Conservation (phyloP, 2,113 vertebrate genomes). For the Chaetodon auriga region DNA sequence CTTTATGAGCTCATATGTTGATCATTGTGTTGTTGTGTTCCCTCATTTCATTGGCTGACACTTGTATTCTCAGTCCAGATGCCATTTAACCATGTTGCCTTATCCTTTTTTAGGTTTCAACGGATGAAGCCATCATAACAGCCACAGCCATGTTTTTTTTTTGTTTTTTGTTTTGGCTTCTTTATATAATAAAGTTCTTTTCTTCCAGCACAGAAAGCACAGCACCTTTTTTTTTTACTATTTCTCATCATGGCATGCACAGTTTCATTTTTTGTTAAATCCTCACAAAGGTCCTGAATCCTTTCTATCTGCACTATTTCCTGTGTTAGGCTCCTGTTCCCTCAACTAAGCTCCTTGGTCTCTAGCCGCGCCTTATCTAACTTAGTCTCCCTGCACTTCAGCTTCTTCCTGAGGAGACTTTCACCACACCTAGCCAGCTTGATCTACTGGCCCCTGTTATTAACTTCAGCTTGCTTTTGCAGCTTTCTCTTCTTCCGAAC, state of each 20-base stretch:
- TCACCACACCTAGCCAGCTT: conserved; percentile 8
- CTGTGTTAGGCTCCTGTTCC: conserved; percentile 47
- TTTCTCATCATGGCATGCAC: conserved; percentile 49
- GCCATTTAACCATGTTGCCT: neutral
- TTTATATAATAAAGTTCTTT: neutral
- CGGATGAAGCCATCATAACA: neutral
- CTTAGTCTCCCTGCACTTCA: conserved; percentile 38
- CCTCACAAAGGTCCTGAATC: conserved; percentile 42
- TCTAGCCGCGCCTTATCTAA: conserved; percentile 44
- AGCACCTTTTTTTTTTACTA: conserved; percentile 23
- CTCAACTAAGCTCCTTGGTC: conserved; percentile 51
- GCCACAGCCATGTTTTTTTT: neutral
- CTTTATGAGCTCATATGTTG: neutral
- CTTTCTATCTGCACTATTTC: conserved; percentile 45
- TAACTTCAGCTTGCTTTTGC: conserved; percentile 13
- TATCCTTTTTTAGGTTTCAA: neutral
- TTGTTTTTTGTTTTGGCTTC: no score
- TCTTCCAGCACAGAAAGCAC: neutral
- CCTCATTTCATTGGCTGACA: neutral
- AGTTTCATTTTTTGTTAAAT: conserved; percentile 42
- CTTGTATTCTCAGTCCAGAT: neutral
- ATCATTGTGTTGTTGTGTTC: neutral
- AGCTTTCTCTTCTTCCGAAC: neutral
- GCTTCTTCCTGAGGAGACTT: conserved; percentile 35
- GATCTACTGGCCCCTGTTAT: conserved; percentile 26